Percentiles rank a stretch among this genome's conserved stretches.
phyloP scores from a whole-genome alignment of 2,888 invertebrate species.

The Octonoba sinensis region DNA sequence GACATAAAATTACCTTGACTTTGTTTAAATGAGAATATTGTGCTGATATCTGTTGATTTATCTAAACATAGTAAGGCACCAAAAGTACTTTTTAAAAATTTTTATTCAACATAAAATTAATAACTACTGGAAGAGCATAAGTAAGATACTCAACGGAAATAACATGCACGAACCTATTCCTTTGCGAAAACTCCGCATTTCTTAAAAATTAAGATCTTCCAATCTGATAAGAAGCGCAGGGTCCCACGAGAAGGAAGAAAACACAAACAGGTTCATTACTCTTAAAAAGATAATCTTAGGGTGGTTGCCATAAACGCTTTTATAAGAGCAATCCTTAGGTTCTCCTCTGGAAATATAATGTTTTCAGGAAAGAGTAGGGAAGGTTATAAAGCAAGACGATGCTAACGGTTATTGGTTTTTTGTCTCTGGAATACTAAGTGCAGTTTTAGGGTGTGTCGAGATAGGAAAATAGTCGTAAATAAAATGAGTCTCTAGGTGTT shows the following conservation, averaged over 20 bases:
- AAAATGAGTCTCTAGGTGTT: constrained; percentile 22
- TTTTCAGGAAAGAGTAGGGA: constrained; percentile 25
- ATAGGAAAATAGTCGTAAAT: constrained; percentile 38
- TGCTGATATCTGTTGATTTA: no score
- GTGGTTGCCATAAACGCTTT: constrained; percentile 42
- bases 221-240: constrained; percentile 16
- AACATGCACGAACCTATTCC: no score
- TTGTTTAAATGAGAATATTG: no score
- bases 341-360: constrained; percentile 31
- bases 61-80: no score
- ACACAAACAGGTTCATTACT: constrained; percentile 12
- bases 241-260: constrained; percentile 4
- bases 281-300: constrained; percentile 51
- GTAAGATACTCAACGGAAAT: no score
- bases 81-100: no score
- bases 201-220: constrained; percentile 9
- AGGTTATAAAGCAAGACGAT: constrained; percentile 42
- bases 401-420: constrained; percentile 62
- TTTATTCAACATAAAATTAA: no score
- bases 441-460: constrained; percentile 45
- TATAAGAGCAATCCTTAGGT: constrained; percentile 34
- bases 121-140: no score
- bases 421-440: constrained; percentile 53
- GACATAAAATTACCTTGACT: no score
- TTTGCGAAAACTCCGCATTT: no score